A percentile compares a stretch with the other conserved stretches of the same genome.
Evolutionary conservation across 2,888 invertebrate genomes (phyloP).

Genomic region (Saturnia japonica): DNA sequence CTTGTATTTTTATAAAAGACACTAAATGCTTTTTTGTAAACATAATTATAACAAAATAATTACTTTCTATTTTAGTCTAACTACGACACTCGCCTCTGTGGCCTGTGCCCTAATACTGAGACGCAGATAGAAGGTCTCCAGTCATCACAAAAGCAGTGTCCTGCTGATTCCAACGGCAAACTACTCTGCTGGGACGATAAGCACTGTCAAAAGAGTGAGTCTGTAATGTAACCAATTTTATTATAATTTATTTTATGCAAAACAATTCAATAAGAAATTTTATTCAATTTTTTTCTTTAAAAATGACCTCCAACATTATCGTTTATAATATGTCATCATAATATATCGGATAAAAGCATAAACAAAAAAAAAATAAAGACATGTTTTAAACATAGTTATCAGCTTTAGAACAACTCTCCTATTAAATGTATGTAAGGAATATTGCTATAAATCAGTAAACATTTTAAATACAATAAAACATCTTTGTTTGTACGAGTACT

Average conservation of each 20-base stretch:
- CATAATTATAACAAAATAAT: not conserved
- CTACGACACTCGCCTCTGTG: constrained; percentile 72
- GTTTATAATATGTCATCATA: too few species aligned
- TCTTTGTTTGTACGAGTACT: too few species aligned
- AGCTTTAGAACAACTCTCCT: not conserved
- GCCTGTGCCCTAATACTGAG: constrained; percentile 65
- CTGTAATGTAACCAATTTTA: constrained; percentile 11
- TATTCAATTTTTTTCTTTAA: not conserved
- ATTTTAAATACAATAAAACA: not conserved
- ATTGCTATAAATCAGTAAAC: not conserved
- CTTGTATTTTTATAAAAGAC: too few species aligned
- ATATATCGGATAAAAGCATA: too few species aligned
- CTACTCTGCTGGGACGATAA: constrained; percentile 91
- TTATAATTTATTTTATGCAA: not conserved
- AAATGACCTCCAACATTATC: not conserved
- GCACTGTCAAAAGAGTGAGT: constrained; percentile 87
- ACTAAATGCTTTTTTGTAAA: not conserved
- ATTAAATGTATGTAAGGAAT: not conserved
- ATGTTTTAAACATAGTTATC: not conserved
- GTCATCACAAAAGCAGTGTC: constrained; percentile 52
- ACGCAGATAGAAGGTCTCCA: constrained; percentile 56
- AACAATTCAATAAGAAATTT: not conserved
- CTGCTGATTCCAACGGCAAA: constrained; percentile 65
- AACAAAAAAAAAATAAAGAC: not conserved
- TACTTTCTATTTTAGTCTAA: constrained; percentile 81